Conservation (phyloP, 2,113 vertebrate species). For the Python bivittatus region DNA sequence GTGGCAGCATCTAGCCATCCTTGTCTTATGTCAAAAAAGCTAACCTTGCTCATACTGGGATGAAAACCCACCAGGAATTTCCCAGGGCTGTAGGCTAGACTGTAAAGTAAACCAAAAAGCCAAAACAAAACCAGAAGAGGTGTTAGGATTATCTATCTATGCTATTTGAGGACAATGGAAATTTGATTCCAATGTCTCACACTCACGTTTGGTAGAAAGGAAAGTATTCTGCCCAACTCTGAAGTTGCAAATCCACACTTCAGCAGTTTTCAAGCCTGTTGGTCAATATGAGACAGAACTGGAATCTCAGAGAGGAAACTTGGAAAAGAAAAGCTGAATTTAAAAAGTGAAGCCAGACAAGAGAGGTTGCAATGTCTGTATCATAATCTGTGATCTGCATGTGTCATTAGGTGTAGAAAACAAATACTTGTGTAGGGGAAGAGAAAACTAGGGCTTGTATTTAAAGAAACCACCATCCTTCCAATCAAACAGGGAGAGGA, state of each 20-base stretch:
- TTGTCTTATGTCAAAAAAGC: too few species aligned
- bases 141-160: too few species aligned
- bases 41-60: too few species aligned
- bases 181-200: too few species aligned
- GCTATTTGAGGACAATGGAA: too few species aligned
- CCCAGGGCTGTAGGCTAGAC: too few species aligned
- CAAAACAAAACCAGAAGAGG: too few species aligned
- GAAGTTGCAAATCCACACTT: neutral
- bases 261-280: neutral
- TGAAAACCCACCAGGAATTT: too few species aligned
- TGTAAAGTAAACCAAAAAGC: too few species aligned
- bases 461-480: neutral
- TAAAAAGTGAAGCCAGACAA: neutral
- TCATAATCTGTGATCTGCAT: neutral
- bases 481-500: neutral
- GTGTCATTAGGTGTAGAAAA: neutral
- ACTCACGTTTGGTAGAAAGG: too few species aligned
- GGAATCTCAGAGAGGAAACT: neutral
- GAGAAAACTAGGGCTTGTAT: neutral
- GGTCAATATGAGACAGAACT: neutral
- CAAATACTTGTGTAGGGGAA: too few species aligned
- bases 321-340: neutral
- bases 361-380: neutral
- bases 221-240: neutral
- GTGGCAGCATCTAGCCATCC: too few species aligned